These are phyloP conservation scores for Ahaetulla prasina DNA, from an alignment of 2,113 vertebrate species.

Conservation along the genomic window DNA sequence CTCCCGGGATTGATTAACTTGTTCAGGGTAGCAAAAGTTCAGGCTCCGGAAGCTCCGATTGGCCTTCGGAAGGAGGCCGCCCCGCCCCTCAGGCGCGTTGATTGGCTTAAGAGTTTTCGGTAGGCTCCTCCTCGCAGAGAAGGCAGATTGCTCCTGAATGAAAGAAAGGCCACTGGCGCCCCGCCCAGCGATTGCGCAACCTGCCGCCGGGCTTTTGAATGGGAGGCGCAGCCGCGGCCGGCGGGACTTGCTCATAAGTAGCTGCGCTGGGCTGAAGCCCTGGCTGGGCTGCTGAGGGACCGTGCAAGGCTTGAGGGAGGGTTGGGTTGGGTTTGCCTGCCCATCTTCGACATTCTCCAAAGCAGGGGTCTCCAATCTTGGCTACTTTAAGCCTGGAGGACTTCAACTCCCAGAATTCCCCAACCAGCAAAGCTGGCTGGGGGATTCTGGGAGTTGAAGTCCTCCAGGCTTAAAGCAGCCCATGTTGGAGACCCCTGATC, in stretches of 20 bases:
- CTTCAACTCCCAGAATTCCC: too few relatives aligned
- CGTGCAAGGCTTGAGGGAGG: not conserved
- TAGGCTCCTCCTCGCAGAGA: conserved; percentile 40
- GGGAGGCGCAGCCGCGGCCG: not conserved
- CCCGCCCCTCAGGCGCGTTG: not conserved
- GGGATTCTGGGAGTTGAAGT: too few relatives aligned
- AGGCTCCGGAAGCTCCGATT: conserved; percentile 69
- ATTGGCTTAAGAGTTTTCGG: conserved; percentile 39
- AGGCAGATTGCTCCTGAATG: conserved; percentile 70
- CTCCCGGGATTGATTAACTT: conserved; percentile 70
- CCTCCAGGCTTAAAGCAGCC: too few relatives aligned
- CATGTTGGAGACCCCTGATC: too few relatives aligned
- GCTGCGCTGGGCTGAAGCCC: not conserved
- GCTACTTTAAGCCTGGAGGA: too few relatives aligned
- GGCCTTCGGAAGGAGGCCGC: conserved; percentile 57
- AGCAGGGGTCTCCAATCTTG: too few relatives aligned
- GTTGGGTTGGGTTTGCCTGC: too few relatives aligned
- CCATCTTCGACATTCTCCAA: too few relatives aligned
- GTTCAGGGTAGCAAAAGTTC: conserved; percentile 81
- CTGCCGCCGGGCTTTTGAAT: not conserved
- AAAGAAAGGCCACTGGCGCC: conserved; percentile 45
- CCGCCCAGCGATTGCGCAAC: not conserved
- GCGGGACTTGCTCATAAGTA: not conserved
- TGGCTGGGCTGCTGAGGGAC: not conserved
- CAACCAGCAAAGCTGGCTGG: too few relatives aligned